Base-by-base conservation (phyloP, 2,113 vertebrate species). In the Campylomormyrus numenius region DNA sequence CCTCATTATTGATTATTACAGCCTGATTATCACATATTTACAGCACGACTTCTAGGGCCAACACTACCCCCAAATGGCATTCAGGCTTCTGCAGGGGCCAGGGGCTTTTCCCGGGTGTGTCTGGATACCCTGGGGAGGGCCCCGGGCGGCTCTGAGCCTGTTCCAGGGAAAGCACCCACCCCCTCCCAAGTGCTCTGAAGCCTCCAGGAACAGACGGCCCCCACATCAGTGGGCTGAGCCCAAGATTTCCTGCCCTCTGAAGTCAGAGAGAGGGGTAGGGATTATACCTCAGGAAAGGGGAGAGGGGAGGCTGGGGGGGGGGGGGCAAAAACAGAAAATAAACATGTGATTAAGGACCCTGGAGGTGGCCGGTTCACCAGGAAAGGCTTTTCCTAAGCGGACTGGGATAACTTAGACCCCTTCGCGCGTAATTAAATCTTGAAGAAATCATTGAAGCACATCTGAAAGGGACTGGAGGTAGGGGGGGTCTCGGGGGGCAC, bases 361-460 rank as follows among this genome's bases (percentile, higher is more conserved):
- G 91, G 95, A 93, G 94, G 93, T 93, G 89, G 94, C 95, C 95
- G 94, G 94, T 95, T 95, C 95, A 94, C 90, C 94, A 93, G 92
- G 84, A 83, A 90, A 92, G 94, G 27, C n/a, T 48, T 95, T 95
- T 94, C 95, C 94, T 88, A 91, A 94, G 94, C 92, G 91, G 91
- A 94, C 92, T 94, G 91, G 94, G 94, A 95, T 95, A 95, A 94
- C 94, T 95, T 94, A 92, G 95, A 95, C 93, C 95, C 94, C 94
- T 94, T 94, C 86, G 90, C 93, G 93, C 94, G 94, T 96, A 96
- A 96, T 96, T 96, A 96, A 95, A 96, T 96, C 95, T 95, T 95
- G 95, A 93, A 94, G 94, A 95, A 95, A 95, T 96, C 96, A 96
- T 95, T 96, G 94, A 96, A 96, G 95, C 95, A 94, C 94, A 95